Conservation (phyloP, 1,140 invertebrate genomes). For the Atta texana region DNA sequence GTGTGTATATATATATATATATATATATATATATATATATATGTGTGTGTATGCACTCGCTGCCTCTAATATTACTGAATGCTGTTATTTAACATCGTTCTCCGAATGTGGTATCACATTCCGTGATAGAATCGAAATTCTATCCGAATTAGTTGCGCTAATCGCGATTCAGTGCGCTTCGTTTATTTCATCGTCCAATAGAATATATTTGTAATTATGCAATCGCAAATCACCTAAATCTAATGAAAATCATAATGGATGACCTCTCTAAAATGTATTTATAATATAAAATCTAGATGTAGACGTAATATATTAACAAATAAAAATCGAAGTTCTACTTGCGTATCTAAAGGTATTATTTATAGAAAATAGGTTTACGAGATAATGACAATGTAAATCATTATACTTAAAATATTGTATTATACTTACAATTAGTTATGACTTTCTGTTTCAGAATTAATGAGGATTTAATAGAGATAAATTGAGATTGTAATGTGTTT, state of each 20-base stretch:
- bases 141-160: constrained; percentile 51
- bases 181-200: constrained; percentile 39
- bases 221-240: constrained; percentile 31
- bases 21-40: too few relatives aligned
- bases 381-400: constrained; percentile 14
- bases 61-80: constrained; percentile 66
- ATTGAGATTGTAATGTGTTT: neutral
- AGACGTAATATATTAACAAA: neutral
- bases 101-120: constrained; percentile 46
- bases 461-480: constrained; percentile 21
- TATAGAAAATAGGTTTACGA: neutral
- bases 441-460: constrained; percentile 1
- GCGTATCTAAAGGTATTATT: neutral
- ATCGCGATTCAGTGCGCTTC: constrained; percentile 54
- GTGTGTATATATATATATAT: too few relatives aligned
- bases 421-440: neutral
- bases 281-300: neutral
- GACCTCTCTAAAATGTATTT: constrained; percentile 15
- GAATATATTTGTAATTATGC: constrained; percentile 51
- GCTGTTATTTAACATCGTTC: constrained; percentile 68
- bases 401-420: neutral
- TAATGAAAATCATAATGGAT: constrained; percentile 38
- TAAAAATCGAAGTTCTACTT: neutral
- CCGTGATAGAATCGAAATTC: constrained; percentile 22
- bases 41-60: constrained; percentile 12